These are phyloP conservation scores for Nudaria mundana DNA, from an alignment of 2,888 invertebrate genomes.

Conservation along the genomic window DNA sequence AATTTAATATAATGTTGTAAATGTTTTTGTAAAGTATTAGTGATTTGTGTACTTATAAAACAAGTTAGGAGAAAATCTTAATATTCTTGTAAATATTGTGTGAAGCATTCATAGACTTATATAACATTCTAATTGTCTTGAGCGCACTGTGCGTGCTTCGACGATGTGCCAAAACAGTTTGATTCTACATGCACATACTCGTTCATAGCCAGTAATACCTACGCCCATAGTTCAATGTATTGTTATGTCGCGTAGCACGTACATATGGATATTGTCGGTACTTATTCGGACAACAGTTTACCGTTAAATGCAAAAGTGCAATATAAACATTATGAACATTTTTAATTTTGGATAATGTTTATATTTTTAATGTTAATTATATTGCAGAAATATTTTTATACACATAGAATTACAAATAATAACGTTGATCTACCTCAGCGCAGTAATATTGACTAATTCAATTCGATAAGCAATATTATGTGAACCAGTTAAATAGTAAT, in stretches of 20 bases:
- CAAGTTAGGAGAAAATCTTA: slow-evolving; percentile 45
- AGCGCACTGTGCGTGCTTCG: slow-evolving; percentile 36
- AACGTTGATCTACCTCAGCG: slow-evolving; percentile 74
- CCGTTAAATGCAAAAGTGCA: slow-evolving; percentile 53
- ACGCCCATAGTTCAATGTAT: slow-evolving; percentile 1
- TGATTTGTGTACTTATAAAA: too few relatives aligned
- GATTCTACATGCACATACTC: background rate
- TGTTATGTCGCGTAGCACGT: slow-evolving; percentile 28
- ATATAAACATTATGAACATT: slow-evolving; percentile 69
- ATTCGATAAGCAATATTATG: slow-evolving; percentile 31
- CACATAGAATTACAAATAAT: slow-evolving; percentile 65
- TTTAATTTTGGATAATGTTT: slow-evolving; percentile 77
- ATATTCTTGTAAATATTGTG: slow-evolving; percentile 62
- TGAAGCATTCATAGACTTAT: slow-evolving; percentile 34
- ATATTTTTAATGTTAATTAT: slow-evolving; percentile 79
- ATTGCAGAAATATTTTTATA: slow-evolving; percentile 81
- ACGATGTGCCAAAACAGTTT: slow-evolving; percentile 45
- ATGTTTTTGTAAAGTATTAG: slow-evolving; percentile 79
- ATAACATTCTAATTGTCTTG: slow-evolving; percentile 59
- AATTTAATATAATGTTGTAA: slow-evolving; percentile 75
- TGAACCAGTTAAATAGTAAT: slow-evolving; percentile 43
- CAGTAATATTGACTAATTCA: slow-evolving; percentile 33
- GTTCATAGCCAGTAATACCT: background rate
- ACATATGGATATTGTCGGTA: slow-evolving; percentile 50
- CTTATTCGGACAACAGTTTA: slow-evolving; percentile 41